A percentile compares a stretch with the other conserved stretches of the same genome.
Evolutionary conservation across 2,113 vertebrate genomes (phyloP).

Genomic region (Typhlomys cinereus): DNA sequence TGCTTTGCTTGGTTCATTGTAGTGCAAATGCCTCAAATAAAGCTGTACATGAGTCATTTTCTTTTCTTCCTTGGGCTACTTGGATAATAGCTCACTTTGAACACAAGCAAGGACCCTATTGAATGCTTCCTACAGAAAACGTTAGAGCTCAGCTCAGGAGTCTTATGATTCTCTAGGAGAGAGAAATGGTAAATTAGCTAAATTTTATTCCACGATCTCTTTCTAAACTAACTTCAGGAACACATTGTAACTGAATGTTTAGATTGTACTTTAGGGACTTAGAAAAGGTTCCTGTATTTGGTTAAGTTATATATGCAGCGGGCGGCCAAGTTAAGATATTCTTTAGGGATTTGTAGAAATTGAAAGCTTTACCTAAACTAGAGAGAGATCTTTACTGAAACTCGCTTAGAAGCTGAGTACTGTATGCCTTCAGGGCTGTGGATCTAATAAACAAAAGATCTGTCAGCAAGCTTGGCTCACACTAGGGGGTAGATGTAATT

Average conservation of each 20-base stretch:
- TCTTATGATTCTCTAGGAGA: slow-evolving; percentile 58
- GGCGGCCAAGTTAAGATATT: slow-evolving; percentile 46
- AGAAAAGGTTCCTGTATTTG: slow-evolving; percentile 54
- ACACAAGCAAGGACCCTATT: slow-evolving; percentile 71
- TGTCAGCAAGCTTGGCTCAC: slow-evolving; percentile 69
- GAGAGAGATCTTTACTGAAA: slow-evolving; percentile 44
- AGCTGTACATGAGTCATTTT: slow-evolving; percentile 76
- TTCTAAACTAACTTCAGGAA: slow-evolving; percentile 73
- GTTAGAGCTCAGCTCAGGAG: slow-evolving; percentile 33
- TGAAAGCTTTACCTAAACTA: slow-evolving; percentile 63
- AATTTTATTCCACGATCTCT: slow-evolving; percentile 71
- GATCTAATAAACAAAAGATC: slow-evolving; percentile 82
- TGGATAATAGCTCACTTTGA: slow-evolving; percentile 76
- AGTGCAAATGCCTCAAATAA: slow-evolving; percentile 77
- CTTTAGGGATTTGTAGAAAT: slow-evolving; percentile 59
- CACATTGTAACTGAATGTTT: slow-evolving; percentile 65
- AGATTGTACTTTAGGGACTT: slow-evolving; percentile 51
- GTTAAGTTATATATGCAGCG: slow-evolving; percentile 54
- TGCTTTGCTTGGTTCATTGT: slow-evolving; percentile 72
- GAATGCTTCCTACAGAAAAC: slow-evolving; percentile 70
- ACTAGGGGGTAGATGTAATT: slow-evolving; percentile 78
- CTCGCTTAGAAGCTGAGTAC: slow-evolving; percentile 46
- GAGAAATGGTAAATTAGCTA: slow-evolving; percentile 72
- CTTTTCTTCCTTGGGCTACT: slow-evolving; percentile 55
- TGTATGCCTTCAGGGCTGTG: slow-evolving; percentile 64